Base-by-base conservation (phyloP, 2,797 vertebrate genomes). In the Melanotaenia nigrans region DNA sequence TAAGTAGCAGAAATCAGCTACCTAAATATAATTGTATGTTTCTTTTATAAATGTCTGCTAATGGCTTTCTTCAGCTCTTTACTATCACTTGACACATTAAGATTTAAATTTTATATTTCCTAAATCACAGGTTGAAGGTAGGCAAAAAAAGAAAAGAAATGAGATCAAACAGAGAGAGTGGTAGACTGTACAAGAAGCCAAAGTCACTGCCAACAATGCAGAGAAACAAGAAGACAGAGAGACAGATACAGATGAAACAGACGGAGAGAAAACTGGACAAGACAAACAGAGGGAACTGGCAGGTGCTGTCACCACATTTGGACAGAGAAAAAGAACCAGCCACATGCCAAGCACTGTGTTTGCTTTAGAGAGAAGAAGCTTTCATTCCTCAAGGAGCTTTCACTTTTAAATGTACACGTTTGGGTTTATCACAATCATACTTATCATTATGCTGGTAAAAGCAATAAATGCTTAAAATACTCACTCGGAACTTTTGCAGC, bases 231-330 rank as follows among this genome's bases (percentile, higher is more conserved):
- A 73, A 82, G 40, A 74, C 71, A 66, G 65, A 61, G 71, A 75
- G 83, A 81, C 77, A 68, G 75, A 85, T 77, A 81, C 69, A 78
- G 80, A 79, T 68, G 81, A 88, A 87, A 78, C 83, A 89, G 83
- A 89, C 24, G 69, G 85, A 81, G 81, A 69, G 71, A 65, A 77
- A 78, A 79, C 63, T 25, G 58, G 74, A 85, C 72, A 77, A 85
- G 73, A 82, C 83, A 84, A 82, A 77, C 88, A 87, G 84, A 91
- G 65, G 84, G 80, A 85, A 75, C 28, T 22, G 74, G 47, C 89
- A 87, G 89, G 83, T 85, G 89, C 81, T 64, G 24, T 59, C 28
- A 32, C 66, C 58, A 59, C 75, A 68, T 79, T 89, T 88, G 80
- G 85, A 84, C 67, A 55, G 49, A 68, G 42, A 70, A 70, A 61